Conservation (phyloP, 2,888 invertebrate species). For the Electrophaes corylata region DNA sequence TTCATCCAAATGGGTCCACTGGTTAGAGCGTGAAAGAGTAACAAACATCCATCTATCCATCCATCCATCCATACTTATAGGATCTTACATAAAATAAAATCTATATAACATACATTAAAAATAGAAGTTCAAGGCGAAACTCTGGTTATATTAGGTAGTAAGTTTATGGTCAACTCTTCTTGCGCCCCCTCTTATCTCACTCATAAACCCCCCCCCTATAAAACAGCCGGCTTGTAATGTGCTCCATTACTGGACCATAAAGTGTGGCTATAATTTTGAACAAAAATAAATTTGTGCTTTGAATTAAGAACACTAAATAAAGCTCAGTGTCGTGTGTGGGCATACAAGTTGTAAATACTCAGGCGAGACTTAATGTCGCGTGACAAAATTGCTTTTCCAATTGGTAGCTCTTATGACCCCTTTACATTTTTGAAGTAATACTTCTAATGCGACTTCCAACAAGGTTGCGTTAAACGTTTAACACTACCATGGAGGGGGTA, state of each 20-base stretch:
- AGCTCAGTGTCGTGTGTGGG: slow-evolving; percentile 22
- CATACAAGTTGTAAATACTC: neutral
- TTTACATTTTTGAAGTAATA: no score
- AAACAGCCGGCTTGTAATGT: slow-evolving; percentile 13
- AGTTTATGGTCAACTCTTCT: neutral
- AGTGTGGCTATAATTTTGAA: slow-evolving; percentile 26
- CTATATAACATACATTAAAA: no score
- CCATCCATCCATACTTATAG: no score
- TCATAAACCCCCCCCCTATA: slow-evolving; percentile 1
- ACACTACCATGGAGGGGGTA: no score
- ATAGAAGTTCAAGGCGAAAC: no score
- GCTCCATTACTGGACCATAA: slow-evolving; percentile 20
- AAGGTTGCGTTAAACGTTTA: no score
- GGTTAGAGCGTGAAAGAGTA: no score
- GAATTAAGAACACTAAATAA: slow-evolving; percentile 36
- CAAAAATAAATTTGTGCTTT: slow-evolving; percentile 28
- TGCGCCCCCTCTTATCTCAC: neutral
- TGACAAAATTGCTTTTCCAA: neutral
- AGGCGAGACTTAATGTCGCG: slow-evolving; percentile 19
- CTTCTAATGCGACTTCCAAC: no score
- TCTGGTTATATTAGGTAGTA: neutral
- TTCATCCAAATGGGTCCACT: no score
- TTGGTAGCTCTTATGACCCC: no score
- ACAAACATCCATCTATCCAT: no score
- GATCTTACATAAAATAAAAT: no score